Percentiles rank a stretch among this genome's conserved stretches.
Conservation (phyloP, 2,888 invertebrate species). For the Eledone cirrhosa region DNA sequence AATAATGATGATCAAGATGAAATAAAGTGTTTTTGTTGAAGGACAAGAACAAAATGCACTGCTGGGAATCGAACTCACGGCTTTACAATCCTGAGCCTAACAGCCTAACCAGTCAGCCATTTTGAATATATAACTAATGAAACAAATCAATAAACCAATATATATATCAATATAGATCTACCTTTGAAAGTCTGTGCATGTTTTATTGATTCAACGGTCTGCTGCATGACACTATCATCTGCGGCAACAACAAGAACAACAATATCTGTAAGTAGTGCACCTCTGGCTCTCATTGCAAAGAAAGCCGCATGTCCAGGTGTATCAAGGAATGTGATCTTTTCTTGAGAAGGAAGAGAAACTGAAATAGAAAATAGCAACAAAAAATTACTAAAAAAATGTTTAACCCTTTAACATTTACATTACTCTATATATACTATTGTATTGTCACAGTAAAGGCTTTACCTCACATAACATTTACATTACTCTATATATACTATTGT, state of each 20-base stretch:
- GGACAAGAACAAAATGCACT: no score
- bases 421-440: no score
- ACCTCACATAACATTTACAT: no score
- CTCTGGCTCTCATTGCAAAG: constrained; percentile 89
- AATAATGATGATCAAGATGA: no score
- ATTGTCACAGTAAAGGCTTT: no score
- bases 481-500: no score
- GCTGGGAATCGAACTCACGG: no score
- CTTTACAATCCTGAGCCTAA: no score
- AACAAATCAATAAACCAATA: no score
- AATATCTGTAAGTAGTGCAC: constrained; percentile 94
- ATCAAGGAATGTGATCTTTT: constrained; percentile 90
- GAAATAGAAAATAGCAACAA: constrained; percentile 31
- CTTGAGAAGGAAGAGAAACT: constrained; percentile 77
- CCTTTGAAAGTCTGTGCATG: constrained; percentile 72
- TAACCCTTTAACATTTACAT: neutral
- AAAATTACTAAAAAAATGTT: neutral
- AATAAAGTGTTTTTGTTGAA: no score
- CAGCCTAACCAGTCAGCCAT: no score
- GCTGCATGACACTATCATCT: constrained; percentile 98
- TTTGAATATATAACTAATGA: no score
- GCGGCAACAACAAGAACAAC: constrained; percentile 92
- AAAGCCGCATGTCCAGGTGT: constrained; percentile 99
- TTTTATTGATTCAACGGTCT: constrained; percentile 89
- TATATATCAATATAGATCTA: constrained; percentile 33